These are phyloP conservation scores for Podarcis siculus DNA, from an alignment of 2,797 vertebrate genomes.

Conservation along the genomic window DNA sequence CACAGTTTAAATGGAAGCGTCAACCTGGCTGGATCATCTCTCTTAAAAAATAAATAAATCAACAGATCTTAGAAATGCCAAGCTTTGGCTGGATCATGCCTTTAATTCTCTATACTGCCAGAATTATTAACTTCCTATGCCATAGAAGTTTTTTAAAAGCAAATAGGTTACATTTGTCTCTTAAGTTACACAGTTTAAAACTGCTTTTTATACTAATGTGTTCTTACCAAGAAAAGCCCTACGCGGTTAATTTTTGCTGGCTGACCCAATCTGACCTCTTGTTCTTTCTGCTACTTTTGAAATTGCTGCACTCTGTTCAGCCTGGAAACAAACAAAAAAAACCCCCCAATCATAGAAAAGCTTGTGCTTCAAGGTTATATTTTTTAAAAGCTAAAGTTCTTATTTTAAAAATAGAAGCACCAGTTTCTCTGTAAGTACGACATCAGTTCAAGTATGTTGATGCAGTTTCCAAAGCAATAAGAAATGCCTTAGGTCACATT, in stretches of 20 bases:
- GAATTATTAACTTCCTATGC: conserved; percentile 5
- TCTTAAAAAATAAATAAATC: neutral
- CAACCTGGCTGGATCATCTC: neutral
- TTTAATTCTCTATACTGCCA: conserved; percentile 7
- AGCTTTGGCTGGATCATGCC: neutral
- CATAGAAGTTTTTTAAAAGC: neutral
- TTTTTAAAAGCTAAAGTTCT: conserved; percentile 62
- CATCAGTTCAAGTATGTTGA: conserved; percentile 65
- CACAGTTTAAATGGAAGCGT: neutral
- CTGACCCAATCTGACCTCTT: conserved; percentile 53
- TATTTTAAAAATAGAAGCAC: conserved; percentile 65
- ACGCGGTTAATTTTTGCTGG: conserved; percentile 38
- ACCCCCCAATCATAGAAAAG: conserved; percentile 56
- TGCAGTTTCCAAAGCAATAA: conserved; percentile 70
- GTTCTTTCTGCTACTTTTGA: conserved; percentile 63
- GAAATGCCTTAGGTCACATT: conserved; percentile 70
- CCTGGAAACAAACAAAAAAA: conserved; percentile 49
- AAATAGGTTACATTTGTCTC: neutral
- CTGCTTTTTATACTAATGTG: neutral
- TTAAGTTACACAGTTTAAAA: conserved; percentile 16
- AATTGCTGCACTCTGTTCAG: conserved; percentile 60
- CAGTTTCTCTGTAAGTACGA: conserved; percentile 13
- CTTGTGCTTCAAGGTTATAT: conserved; percentile 56
- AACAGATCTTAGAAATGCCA: neutral
- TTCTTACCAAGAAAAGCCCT: conserved; percentile 35